Percentiles rank a stretch among this genome's conserved stretches.
phyloP scores from a whole-genome alignment of 2,888 invertebrate genomes.

The Amblyjoppa fuscipennis region DNA sequence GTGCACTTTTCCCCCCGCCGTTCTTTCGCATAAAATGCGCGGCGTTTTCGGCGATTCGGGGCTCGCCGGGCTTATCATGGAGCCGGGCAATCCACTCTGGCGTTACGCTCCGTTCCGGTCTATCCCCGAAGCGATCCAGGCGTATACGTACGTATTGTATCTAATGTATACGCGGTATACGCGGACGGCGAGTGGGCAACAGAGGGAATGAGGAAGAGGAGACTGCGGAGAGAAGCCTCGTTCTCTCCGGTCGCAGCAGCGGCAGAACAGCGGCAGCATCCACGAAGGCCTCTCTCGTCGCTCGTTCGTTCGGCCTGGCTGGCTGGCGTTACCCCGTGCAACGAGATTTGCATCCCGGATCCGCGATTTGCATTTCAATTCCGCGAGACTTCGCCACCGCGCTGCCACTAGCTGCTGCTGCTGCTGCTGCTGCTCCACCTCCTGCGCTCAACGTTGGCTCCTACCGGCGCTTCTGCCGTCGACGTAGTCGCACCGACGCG shows the following conservation, averaged over 20 bases:
- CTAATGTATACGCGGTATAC: conserved; percentile 26
- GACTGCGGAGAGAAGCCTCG: conserved; percentile 52
- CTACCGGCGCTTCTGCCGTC: conserved; percentile 46
- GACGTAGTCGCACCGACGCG: conserved; percentile 61
- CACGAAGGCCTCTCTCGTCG: conserved; percentile 52
- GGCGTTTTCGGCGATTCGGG: conserved; percentile 42
- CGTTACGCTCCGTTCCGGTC: conserved; percentile 76
- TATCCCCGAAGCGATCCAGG: conserved; percentile 75
- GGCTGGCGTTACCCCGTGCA: conserved; percentile 82
- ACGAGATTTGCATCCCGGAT: conserved; percentile 85
- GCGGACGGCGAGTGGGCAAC: conserved; percentile 51
- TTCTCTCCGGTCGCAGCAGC: conserved; percentile 59
- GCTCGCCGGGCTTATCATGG: conserved; percentile 48
- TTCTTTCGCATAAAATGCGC: conserved; percentile 43
- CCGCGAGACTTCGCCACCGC: conserved; percentile 80
- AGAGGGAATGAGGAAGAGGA: conserved; percentile 45
- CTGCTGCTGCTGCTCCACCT: conserved; percentile 50
- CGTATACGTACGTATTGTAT: conserved; percentile 65
- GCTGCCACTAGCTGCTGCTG: conserved; percentile 57
- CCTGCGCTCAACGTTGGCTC: conserved; percentile 46
- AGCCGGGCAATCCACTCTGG: conserved; percentile 73
- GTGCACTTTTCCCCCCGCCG: conserved; percentile 42
- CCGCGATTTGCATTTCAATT: conserved; percentile 85
- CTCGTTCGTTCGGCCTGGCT: conserved; percentile 73
- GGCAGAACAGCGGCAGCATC: conserved; percentile 20